Evolutionary conservation across 2,797 vertebrate genomes (phyloP), one percentile per base, ranked within the genome.

Genomic region (Pipistrellus pygmaeus): DNA sequence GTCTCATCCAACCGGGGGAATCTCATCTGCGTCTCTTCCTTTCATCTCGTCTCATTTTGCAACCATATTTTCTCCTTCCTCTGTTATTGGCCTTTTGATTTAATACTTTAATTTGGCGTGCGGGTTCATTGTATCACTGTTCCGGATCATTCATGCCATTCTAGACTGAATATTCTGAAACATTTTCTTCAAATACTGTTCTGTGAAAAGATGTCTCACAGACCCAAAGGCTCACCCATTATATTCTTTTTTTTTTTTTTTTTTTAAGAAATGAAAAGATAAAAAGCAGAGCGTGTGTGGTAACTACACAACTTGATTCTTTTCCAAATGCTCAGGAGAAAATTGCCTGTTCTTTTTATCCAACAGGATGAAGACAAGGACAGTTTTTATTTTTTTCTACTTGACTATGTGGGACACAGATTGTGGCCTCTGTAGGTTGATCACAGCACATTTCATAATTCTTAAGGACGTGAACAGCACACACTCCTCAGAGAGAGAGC

Each of bases 71-170:
- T 73, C 71, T 72, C 6, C 93, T 73, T 89, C 73, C 84, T 91
- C 57, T 51, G 73, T 94, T 88, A 93, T 76, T 88, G 85, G 72
- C 77, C 82, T 90, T 96, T 85, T 94, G 94, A 89, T 95, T 94
- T 76, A 85, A 83, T 84, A 55, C 83, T 92, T 96, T 97, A 95
- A 93, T 95, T 96, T 97, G 85, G 55, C 44, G 23, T 55, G 25
- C 69, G 80, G 35, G 44, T 88, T 94, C 68, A 75, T 66, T 64
- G 51, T 57, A 68, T 89, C 35, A 46, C 77, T 38, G 10, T 95
- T 90, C 80, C 84, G 71, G 82, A 75, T 94, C 77, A 94, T 88
- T 88, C 91, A 75, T 92, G 95, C 44, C 62, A 60, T 64, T 85
- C 62, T 94, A 83, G 41, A 81, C 48, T 46, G 88, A 57, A 32